Evolutionary conservation across 2,113 vertebrate species (phyloP).

Genomic region (Phodopus roborovskii): DNA sequence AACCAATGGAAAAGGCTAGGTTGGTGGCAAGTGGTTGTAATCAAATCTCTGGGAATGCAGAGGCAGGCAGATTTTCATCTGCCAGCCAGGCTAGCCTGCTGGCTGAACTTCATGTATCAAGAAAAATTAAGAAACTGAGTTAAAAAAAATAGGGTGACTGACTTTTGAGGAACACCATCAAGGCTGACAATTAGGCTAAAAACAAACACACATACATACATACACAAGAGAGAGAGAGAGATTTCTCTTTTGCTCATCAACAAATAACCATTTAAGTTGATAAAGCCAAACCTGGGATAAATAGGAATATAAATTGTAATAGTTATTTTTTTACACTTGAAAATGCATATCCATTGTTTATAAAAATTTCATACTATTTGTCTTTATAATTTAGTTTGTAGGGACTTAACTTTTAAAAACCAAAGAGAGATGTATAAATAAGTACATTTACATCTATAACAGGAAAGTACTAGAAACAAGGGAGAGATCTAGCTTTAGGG

Average conservation of each 20-base stretch:
- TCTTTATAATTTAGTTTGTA: not conserved
- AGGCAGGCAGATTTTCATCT: not conserved
- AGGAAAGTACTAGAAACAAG: not conserved
- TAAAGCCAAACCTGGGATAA: not conserved
- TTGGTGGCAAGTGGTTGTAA: not conserved
- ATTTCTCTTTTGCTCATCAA: not conserved
- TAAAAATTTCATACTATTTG: slow-evolving; percentile 4
- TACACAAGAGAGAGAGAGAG: too few species aligned
- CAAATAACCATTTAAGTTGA: not conserved
- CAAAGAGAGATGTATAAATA: not conserved
- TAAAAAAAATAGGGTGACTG: not conserved
- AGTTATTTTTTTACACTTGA: not conserved
- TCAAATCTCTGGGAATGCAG: not conserved
- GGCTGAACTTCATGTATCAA: not conserved
- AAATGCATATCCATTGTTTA: not conserved
- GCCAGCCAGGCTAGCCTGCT: too few species aligned
- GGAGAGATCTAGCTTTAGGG: not conserved
- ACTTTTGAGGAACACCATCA: not conserved
- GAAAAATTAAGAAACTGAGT: not conserved
- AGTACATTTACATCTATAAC: not conserved
- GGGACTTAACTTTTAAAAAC: not conserved
- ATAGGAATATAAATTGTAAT: not conserved
- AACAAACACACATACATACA: not conserved
- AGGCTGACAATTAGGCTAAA: too few species aligned
- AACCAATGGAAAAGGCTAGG: not conserved